phyloP scores from a whole-genome alignment of 2,888 invertebrate genomes.

The Orthosia gracilis region DNA sequence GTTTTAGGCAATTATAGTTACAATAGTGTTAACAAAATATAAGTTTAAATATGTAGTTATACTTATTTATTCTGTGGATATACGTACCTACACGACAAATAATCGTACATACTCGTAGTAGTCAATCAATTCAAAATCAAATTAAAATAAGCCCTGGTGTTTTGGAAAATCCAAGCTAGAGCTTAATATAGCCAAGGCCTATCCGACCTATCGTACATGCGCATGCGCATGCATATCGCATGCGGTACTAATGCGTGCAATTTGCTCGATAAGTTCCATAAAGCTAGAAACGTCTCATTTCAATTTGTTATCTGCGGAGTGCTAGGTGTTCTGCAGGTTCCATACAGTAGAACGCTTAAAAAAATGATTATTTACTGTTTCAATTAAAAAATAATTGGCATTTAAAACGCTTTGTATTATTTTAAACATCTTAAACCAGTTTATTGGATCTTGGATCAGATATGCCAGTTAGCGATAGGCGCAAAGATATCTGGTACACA shows the following conservation, averaged over 20 bases:
- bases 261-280: neutral
- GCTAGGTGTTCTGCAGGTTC: neutral
- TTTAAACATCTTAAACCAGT: conserved; percentile 45
- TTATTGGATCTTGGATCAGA: conserved; percentile 42
- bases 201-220: neutral
- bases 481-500: conserved; percentile 49
- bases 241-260: neutral
- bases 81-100: neutral
- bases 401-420: conserved; percentile 26
- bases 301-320: conserved; percentile 5
- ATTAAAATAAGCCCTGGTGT: neutral
- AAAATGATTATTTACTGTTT: conserved; percentile 25
- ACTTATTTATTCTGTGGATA: too few relatives aligned
- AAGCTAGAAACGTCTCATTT: neutral
- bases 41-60: too few relatives aligned
- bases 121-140: neutral
- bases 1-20: neutral
- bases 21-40: neutral
- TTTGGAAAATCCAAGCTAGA: neutral
- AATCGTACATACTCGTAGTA: neutral
- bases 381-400: conserved; percentile 23
- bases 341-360: too few relatives aligned
- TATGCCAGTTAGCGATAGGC: conserved; percentile 29
- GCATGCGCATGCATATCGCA: too few relatives aligned
- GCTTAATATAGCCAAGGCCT: neutral